phyloP scores from a whole-genome alignment of 2,888 invertebrate genomes.

The Lysandra bellargus region DNA sequence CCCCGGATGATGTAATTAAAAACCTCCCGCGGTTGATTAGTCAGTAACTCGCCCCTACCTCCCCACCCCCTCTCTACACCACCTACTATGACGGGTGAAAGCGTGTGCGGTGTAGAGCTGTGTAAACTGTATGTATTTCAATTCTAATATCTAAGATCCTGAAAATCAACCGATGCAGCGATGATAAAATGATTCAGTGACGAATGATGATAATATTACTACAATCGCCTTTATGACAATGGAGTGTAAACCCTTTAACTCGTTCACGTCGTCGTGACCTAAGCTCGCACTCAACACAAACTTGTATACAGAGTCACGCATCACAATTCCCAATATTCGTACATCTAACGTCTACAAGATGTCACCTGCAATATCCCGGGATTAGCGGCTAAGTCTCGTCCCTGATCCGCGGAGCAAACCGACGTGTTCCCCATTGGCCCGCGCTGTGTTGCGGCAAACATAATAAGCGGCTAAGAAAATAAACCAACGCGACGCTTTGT shows the following conservation, averaged over 20 bases:
- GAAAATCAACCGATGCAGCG: neutral
- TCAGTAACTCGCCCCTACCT: neutral
- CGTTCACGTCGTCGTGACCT: no score
- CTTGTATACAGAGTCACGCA: neutral
- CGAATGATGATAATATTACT: no score
- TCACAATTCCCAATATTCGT: no score
- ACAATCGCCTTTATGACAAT: no score
- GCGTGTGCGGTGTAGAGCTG: no score
- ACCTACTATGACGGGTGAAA: no score
- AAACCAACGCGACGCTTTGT: no score
- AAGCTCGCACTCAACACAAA: neutral
- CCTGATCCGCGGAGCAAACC: neutral
- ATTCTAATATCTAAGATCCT: no score
- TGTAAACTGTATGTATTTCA: neutral
- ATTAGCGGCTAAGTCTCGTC: neutral
- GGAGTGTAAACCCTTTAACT: no score
- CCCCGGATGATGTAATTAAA: constrained; percentile 24
- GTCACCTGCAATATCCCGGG: neutral
- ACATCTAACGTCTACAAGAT: neutral
- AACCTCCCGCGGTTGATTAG: constrained; percentile 14
- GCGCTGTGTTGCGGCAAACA: neutral
- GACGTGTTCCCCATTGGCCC: neutral
- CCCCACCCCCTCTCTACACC: neutral
- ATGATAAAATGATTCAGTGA: no score
- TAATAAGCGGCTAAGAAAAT: neutral